Evolutionary conservation across 2,113 vertebrate genomes (phyloP).

Genomic region (Ailuropoda melanoleuca): DNA sequence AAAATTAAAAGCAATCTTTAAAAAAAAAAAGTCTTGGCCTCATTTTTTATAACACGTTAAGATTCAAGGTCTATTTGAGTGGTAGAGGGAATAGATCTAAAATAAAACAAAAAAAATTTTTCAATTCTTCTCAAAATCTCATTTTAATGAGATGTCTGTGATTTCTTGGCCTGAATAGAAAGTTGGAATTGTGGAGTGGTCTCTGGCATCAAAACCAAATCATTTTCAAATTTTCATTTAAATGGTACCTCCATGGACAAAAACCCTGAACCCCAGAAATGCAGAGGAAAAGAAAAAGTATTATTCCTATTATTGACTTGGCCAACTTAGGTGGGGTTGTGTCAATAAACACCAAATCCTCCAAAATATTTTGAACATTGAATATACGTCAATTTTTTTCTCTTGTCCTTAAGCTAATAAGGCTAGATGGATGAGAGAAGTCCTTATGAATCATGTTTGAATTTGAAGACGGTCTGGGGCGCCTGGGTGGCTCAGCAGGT

Average conservation of each 20-base stretch:
- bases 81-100: neutral
- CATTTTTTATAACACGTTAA: conserved; percentile 54
- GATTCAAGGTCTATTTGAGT: conserved; percentile 40
- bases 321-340: neutral
- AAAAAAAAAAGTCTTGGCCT: conserved; percentile 11
- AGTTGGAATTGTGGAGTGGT: neutral
- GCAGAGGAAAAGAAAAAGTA: neutral
- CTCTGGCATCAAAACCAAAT: conserved; percentile 13
- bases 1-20: conserved; percentile 53
- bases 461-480: neutral
- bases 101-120: conserved; percentile 11
- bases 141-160: neutral
- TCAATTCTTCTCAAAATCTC: conserved; percentile 19
- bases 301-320: neutral
- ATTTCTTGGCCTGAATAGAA: neutral
- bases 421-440: neutral
- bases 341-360: neutral
- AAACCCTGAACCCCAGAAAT: neutral
- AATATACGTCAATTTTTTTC: neutral
- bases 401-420: neutral
- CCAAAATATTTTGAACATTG: neutral
- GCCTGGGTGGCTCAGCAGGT: neutral
- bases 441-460: neutral
- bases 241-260: neutral
- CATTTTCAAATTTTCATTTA: conserved; percentile 26